Percentiles rank a stretch among this genome's conserved stretches.
phyloP scores from a whole-genome alignment of 2,113 vertebrate genomes.

The Marmota flaviventris region DNA sequence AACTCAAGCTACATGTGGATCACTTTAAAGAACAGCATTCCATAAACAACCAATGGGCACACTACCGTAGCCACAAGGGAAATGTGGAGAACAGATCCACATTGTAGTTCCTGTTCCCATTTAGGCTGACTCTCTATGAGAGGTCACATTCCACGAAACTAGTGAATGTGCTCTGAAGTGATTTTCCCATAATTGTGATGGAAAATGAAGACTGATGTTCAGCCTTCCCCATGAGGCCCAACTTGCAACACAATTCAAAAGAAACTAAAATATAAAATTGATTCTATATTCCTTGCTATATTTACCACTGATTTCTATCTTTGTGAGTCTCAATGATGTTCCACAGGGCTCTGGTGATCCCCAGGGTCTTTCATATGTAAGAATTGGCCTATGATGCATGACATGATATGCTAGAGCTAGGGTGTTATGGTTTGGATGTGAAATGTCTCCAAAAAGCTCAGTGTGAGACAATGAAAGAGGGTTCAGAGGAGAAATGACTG shows the following conservation, averaged over 20 bases:
- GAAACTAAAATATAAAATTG: slow-evolving; percentile 23
- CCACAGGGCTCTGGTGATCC: background rate
- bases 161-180: background rate
- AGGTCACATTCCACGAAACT: background rate
- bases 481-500: too few species aligned
- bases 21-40: background rate
- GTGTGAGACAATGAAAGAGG: too few species aligned
- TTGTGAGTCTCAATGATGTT: background rate
- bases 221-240: background rate
- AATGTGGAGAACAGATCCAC: background rate
- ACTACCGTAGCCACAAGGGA: background rate
- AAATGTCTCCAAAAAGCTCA: too few species aligned
- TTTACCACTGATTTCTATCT: background rate
- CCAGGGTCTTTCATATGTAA: background rate
- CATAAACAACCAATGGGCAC: background rate
- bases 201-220: background rate
- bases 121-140: background rate
- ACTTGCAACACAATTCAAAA: background rate
- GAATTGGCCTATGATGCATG: background rate
- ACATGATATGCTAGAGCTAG: background rate
- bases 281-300: background rate
- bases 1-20: background rate
- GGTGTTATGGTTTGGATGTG: too few species aligned
- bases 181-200: background rate
- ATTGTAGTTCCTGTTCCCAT: background rate